Evolutionary conservation across 2,888 invertebrate species (phyloP).

Genomic region (Melanotus villosus): DNA sequence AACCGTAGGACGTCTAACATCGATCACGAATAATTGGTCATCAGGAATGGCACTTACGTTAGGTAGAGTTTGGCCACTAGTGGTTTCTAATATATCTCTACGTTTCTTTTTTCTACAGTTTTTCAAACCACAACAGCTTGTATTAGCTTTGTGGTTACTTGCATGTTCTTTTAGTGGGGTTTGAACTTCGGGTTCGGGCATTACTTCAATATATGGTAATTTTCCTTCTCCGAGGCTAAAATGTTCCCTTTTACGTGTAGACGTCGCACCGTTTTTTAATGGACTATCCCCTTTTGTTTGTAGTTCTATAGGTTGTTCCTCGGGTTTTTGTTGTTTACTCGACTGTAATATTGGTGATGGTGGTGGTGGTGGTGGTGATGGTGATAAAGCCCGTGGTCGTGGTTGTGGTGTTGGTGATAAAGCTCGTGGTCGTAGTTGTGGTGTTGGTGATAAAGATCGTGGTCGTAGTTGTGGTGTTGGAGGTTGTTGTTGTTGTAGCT

Average conservation of each 20-base stretch:
- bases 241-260: no score
- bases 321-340: no score
- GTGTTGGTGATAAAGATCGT: not conserved
- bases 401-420: not conserved
- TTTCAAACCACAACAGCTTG: constrained; percentile 23
- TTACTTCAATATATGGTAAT: constrained; percentile 8
- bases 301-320: no score
- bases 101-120: not conserved
- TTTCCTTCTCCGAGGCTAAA: no score
- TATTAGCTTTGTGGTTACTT: not conserved
- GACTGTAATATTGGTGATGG: no score
- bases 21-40: constrained; percentile 1
- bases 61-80: constrained; percentile 6
- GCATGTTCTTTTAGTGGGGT: not conserved
- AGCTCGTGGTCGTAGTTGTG: not conserved
- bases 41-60: constrained; percentile 15
- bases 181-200: not conserved
- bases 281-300: not conserved
- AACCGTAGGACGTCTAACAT: not conserved
- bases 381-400: no score
- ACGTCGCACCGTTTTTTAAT: no score
- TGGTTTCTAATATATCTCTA: not conserved
- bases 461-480: not conserved
- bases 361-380: no score
- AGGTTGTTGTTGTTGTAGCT: no score